Percentiles rank a stretch among this genome's conserved stretches.
phyloP scores from a whole-genome alignment of 2,797 vertebrate species.

The Coreius guichenoti region DNA sequence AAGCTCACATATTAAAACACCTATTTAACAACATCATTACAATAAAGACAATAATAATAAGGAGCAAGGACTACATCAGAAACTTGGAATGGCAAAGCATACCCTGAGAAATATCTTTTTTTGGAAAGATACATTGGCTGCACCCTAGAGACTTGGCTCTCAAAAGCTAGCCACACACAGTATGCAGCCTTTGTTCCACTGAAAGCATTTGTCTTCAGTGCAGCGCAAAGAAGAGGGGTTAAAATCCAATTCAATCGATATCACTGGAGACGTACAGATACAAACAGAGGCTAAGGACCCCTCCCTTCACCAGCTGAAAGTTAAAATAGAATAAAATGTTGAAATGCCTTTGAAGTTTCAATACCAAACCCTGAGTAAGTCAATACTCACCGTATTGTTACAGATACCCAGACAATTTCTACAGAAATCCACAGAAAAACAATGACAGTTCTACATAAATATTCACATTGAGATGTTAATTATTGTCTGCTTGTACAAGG shows the following conservation, averaged over 20 bases:
- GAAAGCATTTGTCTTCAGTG: constrained; percentile 73
- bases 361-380: constrained; percentile 76
- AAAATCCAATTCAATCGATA: constrained; percentile 78
- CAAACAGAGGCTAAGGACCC: constrained; percentile 74
- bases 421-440: constrained; percentile 61
- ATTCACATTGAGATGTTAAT: constrained; percentile 12
- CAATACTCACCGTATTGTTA: constrained; percentile 71
- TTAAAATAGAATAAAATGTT: constrained; percentile 79
- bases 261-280: constrained; percentile 71
- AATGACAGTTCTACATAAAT: constrained; percentile 62
- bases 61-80: constrained; percentile 8
- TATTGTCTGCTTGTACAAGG: neutral
- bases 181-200: constrained; percentile 76
- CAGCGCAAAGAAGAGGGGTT: constrained; percentile 74
- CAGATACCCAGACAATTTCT: neutral
- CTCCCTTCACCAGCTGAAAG: constrained; percentile 75
- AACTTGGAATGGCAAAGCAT: constrained; percentile 30
- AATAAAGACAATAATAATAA: constrained; percentile 11
- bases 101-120: constrained; percentile 39
- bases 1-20: constrained; percentile 9
- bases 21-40: constrained; percentile 23
- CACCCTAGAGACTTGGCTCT: constrained; percentile 53
- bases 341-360: constrained; percentile 75
- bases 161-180: constrained; percentile 59
- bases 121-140: constrained; percentile 41